Conservation (phyloP, 2,888 invertebrate genomes). For the Rhodophaea formosa region DNA sequence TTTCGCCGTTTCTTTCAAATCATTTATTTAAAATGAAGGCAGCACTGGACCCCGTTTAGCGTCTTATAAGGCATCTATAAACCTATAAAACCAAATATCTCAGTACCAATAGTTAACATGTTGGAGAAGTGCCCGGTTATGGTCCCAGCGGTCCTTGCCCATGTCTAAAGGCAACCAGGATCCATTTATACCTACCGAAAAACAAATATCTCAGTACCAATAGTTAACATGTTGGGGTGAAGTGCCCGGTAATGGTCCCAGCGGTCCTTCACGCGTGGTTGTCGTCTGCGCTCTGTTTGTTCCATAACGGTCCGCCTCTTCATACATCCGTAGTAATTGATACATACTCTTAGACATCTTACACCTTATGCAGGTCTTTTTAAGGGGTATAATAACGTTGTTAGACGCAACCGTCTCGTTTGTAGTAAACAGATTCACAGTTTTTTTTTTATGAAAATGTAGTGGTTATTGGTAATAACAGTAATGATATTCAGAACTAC, state of each 20-base stretch:
- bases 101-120: no score
- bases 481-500: no score
- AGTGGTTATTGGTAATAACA: slow-evolving; percentile 8
- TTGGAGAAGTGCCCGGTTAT: no score
- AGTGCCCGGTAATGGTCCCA: not conserved
- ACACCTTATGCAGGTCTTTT: not conserved
- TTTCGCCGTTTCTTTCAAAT: no score
- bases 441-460: not conserved
- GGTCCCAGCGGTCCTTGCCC: no score
- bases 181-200: no score
- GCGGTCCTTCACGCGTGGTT: slow-evolving; percentile 7
- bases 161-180: no score
- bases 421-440: not conserved
- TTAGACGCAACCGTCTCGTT: not conserved
- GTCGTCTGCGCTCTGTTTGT: slow-evolving; percentile 4
- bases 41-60: no score
- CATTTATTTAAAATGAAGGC: no score
- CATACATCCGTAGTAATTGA: slow-evolving; percentile 13
- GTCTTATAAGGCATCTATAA: no score
- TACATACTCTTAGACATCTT: slow-evolving; percentile 3
- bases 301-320: slow-evolving; percentile 3
- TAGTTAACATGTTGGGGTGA: not conserved
- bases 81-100: no score
- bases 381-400: not conserved
- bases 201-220: not conserved